These are phyloP conservation scores for Drosophila emarginata DNA, from an alignment of 2,888 invertebrate genomes.

Conservation along the genomic window DNA sequence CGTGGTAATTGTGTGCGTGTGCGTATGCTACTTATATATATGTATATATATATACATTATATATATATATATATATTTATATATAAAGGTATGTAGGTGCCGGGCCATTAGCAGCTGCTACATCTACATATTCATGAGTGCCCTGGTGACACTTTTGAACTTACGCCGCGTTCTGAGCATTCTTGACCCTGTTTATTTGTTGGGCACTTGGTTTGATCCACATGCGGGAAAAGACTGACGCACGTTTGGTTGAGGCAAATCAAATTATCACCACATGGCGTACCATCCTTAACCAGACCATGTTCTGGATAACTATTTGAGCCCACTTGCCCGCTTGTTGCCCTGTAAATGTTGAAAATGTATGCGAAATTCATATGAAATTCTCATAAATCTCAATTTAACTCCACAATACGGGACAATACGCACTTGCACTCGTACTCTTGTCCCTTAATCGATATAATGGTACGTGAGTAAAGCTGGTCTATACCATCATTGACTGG, in stretches of 20 bases:
- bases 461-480: slow-evolving; percentile 92
- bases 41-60: neutral
- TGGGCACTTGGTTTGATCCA: slow-evolving; percentile 94
- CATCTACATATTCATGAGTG: slow-evolving; percentile 6
- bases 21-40: neutral
- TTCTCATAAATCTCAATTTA: no score
- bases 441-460: slow-evolving; percentile 92
- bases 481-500: slow-evolving; percentile 91
- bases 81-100: slow-evolving; percentile 18
- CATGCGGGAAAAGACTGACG: slow-evolving; percentile 91
- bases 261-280: slow-evolving; percentile 95
- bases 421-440: slow-evolving; percentile 99
- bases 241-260: slow-evolving; percentile 98
- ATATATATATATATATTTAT: neutral
- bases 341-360: slow-evolving; percentile 83
- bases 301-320: slow-evolving; percentile 87
- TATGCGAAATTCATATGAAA: neutral
- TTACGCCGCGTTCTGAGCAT: slow-evolving; percentile 98
- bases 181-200: slow-evolving; percentile 93
- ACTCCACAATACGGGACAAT: neutral
- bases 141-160: slow-evolving; percentile 79
- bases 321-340: slow-evolving; percentile 88
- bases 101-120: neutral
- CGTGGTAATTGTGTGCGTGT: slow-evolving; percentile 13
- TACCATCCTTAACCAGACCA: slow-evolving; percentile 96